Evolutionary conservation across 2,888 invertebrate species (phyloP), one percentile per base, ranked within the genome.

Genomic region (Agonopterix alstromeriana): DNA sequence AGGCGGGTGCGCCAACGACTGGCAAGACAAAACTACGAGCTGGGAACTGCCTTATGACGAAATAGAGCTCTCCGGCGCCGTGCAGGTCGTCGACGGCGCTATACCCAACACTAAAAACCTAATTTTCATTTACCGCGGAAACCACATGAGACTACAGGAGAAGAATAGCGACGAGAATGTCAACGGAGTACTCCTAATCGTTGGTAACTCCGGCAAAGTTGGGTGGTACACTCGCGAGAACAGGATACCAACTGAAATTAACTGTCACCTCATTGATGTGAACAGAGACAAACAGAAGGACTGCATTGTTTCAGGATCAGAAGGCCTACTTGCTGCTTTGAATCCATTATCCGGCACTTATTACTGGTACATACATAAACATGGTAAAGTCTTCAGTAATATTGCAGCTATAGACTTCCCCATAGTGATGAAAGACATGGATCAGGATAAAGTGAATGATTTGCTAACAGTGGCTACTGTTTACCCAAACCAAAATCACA

Each of bases 211-310:
- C 5, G 95, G 95, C 0, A 91, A 91, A 51, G 91, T 93, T 0
- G 92, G 93, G 2, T 95, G 95, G 95, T 93, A 92, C 64, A 93
- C 93, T 27, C 88, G 92, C 54, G 92, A 94, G 65, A 90, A 89
- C 41, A 90, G 91, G 61, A 91, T 93, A 59, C 95, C 95, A 0
- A 90, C 90, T 17, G 91, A 93, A 63, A 92, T 95, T 36, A 93
- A 95, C 67, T 96, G 96, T 66, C 90, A 91, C 17, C 77, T 93
- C 1, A 84, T 95, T 47, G 95, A 95, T 80, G 91, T 93, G 0
- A 93, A 94, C 71, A 89, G 82, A 46, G 93, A 95, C 68, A 93
- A 92, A 8, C 90, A 91, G 48, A 90, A 92, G 9, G 95, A 95
- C 65, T 96, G 96, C 58, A 85, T 96, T 48, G 91, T 95, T 4